Percentiles rank a stretch among this genome's conserved stretches.
phyloP scores from a whole-genome alignment of 2,888 invertebrate genomes.

The Sarcophaga caerulescens region DNA sequence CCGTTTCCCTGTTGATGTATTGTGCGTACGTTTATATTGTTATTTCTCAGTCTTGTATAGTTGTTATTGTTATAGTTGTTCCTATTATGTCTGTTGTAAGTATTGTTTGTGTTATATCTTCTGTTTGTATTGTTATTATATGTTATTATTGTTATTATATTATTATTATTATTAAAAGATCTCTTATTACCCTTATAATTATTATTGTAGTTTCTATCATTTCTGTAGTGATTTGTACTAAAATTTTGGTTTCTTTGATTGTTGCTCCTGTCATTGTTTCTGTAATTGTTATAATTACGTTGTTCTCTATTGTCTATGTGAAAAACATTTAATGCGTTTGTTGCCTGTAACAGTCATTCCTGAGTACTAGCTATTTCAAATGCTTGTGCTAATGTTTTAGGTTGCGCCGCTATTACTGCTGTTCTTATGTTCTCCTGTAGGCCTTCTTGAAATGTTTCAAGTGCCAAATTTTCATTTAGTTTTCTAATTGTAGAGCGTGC shows the following conservation, averaged over 20 bases:
- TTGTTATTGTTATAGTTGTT: neutral
- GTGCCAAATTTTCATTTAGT: neutral
- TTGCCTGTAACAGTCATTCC: neutral
- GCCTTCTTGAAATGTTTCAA: neutral
- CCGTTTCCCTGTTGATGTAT: slow-evolving; percentile 1
- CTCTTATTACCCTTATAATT: neutral
- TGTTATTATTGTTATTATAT: neutral
- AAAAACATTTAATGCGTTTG: slow-evolving; percentile 5
- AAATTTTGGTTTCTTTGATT: neutral
- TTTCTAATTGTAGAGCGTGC: neutral
- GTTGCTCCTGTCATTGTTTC: neutral
- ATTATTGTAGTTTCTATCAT: neutral
- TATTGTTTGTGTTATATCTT: neutral
- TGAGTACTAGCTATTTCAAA: slow-evolving; percentile 11
- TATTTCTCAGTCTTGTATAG: neutral
- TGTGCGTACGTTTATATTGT: neutral
- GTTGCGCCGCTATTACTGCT: slow-evolving; percentile 15
- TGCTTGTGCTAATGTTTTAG: slow-evolving; percentile 6
- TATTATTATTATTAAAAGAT: neutral
- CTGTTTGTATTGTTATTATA: neutral
- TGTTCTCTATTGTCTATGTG: slow-evolving; percentile 6
- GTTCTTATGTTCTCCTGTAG: neutral
- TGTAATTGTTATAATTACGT: neutral
- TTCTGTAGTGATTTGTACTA: neutral
- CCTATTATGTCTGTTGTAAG: neutral